Evolutionary conservation across 2,113 vertebrate species (phyloP).

Genomic region (Pristiophorus japonicus): DNA sequence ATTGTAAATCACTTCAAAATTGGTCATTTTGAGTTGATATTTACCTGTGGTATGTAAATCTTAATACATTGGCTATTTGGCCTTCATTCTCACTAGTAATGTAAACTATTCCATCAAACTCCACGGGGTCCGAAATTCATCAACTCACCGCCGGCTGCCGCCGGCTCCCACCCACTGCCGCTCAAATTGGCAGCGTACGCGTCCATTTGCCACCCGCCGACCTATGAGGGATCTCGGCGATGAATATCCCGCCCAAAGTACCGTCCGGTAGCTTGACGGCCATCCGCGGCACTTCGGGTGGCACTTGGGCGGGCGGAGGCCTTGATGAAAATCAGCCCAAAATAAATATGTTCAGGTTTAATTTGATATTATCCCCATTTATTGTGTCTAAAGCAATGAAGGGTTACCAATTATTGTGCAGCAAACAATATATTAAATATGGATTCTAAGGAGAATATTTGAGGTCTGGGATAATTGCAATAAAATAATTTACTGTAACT

Average conservation of each 20-base stretch:
- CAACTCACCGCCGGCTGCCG: no score
- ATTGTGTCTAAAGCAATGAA: neutral
- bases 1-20: neutral
- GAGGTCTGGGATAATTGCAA: neutral
- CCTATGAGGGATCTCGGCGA: no score
- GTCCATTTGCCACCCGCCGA: no score
- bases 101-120: neutral
- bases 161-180: no score
- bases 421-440: neutral
- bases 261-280: no score
- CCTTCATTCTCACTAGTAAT: neutral
- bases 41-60: neutral
- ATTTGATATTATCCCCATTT: neutral
- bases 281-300: no score
- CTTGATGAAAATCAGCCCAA: no score
- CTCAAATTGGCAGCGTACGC: no score
- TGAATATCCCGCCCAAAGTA: no score
- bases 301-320: no score
- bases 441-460: neutral
- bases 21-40: neutral
- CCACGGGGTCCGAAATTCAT: no score
- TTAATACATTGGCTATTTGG: neutral
- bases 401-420: neutral
- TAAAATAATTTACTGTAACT: neutral
- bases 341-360: neutral